Evolutionary conservation across 2,888 invertebrate species (phyloP).

Genomic region (Drosophila differens): DNA sequence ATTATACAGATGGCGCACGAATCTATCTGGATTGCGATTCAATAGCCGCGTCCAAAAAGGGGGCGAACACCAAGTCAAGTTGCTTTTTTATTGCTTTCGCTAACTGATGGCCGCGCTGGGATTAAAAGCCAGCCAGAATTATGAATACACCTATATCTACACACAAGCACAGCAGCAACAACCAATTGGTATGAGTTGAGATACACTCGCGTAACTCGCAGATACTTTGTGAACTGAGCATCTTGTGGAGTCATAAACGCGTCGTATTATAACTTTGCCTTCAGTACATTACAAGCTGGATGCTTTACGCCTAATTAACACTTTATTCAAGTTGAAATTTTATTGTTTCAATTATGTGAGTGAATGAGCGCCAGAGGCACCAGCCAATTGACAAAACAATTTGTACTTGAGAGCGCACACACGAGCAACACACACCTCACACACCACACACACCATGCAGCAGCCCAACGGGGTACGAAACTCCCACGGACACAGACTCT

Average conservation of each 20-base stretch:
- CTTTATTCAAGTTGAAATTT: constrained; percentile 71
- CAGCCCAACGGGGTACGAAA: constrained; percentile 32
- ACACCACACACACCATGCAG: constrained; percentile 24
- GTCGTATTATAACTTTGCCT: constrained; percentile 63
- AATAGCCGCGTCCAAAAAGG: constrained; percentile 53
- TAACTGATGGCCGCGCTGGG: constrained; percentile 56
- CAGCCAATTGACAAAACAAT: constrained; percentile 65
- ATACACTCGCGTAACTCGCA: constrained; percentile 41
- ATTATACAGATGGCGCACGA: constrained; percentile 79
- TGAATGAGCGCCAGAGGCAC: constrained; percentile 40
- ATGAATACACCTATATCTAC: constrained; percentile 27
- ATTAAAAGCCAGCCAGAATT: constrained; percentile 37
- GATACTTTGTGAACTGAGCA: constrained; percentile 66
- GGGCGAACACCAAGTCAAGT: constrained; percentile 55
- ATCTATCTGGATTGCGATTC: constrained; percentile 63
- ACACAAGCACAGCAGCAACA: not conserved
- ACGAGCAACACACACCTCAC: constrained; percentile 10
- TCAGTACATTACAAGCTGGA: constrained; percentile 57
- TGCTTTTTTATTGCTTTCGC: constrained; percentile 71
- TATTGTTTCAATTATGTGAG: constrained; percentile 75
- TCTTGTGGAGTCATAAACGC: constrained; percentile 71
- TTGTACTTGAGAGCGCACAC: constrained; percentile 40
- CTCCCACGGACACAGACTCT: constrained; percentile 19
- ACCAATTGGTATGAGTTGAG: constrained; percentile 11
- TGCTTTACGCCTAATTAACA: constrained; percentile 79